phyloP scores from a whole-genome alignment of 2,797 vertebrate species.

The Rachycentron canadum region DNA sequence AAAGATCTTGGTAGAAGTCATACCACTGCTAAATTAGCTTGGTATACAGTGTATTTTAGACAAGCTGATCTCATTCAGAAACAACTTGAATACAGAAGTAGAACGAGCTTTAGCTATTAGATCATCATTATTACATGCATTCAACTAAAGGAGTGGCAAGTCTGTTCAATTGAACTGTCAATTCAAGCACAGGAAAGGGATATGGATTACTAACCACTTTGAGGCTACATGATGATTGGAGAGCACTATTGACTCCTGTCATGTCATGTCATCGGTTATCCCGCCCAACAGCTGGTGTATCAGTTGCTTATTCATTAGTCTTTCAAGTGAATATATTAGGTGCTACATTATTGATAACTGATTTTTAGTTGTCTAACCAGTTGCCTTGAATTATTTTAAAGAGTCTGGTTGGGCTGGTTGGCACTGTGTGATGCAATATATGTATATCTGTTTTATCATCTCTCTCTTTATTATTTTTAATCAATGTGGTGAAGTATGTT shows the following conservation, averaged over 20 bases:
- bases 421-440: neutral
- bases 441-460: neutral
- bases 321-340: neutral
- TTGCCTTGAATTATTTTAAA: neutral
- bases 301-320: constrained; percentile 55
- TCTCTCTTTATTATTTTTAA: neutral
- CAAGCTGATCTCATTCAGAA: constrained; percentile 8
- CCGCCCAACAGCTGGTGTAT: constrained; percentile 35
- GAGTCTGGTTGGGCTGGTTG: neutral
- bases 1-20: neutral
- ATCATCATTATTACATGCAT: neutral
- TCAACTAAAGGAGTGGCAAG: constrained; percentile 9
- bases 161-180: too few relatives aligned
- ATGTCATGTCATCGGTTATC: constrained; percentile 39
- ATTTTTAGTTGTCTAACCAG: neutral
- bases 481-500: neutral
- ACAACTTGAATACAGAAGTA: neutral
- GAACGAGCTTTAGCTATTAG: neutral
- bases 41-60: neutral
- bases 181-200: constrained; percentile 1
- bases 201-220: constrained; percentile 35
- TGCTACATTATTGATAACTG: constrained; percentile 1
- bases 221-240: constrained; percentile 19
- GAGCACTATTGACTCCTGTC: constrained; percentile 52
- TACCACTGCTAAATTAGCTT: neutral